Evolutionary conservation across 2,888 invertebrate species (phyloP).

Genomic region (Nomada ruficornis): DNA sequence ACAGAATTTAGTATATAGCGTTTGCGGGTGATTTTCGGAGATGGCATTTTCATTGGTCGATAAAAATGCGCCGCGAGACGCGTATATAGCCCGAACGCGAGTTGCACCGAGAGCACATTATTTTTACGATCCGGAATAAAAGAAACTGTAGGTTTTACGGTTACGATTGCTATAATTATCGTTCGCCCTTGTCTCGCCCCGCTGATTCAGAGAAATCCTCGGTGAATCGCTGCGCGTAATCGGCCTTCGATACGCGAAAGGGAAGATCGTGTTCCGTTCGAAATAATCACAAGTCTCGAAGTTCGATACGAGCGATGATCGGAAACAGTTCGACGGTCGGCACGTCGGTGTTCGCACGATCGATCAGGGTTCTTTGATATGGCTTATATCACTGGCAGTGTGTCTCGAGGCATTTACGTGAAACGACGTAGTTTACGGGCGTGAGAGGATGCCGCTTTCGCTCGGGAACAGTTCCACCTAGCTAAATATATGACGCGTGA

Average conservation of each 20-base stretch:
- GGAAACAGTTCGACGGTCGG: neutral
- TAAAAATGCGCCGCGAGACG: neutral
- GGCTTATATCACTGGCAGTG: slow-evolving; percentile 11
- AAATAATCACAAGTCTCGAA: slow-evolving; percentile 15
- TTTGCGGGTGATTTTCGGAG: neutral
- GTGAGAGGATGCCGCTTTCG: slow-evolving; percentile 1
- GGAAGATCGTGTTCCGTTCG: neutral
- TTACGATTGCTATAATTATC: too few species aligned
- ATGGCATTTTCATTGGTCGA: slow-evolving; percentile 9
- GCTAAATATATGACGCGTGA: neutral
- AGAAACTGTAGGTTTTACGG: too few species aligned
- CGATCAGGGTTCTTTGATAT: slow-evolving; percentile 52
- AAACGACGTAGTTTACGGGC: slow-evolving; percentile 9
- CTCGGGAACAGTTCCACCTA: neutral
- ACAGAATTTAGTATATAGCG: neutral
- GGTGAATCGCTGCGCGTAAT: too few species aligned
- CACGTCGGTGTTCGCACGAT: slow-evolving; percentile 29
- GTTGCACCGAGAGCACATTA: neutral
- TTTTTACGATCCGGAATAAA: neutral
- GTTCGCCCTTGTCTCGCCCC: too few species aligned
- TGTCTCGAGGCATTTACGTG: slow-evolving; percentile 14
- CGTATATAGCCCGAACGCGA: neutral
- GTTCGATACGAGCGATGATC: slow-evolving; percentile 5
- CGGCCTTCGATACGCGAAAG: neutral
- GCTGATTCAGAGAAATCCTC: too few species aligned